phyloP scores from a whole-genome alignment of 2,888 invertebrate species.

The Drosophila melanosoma region DNA sequence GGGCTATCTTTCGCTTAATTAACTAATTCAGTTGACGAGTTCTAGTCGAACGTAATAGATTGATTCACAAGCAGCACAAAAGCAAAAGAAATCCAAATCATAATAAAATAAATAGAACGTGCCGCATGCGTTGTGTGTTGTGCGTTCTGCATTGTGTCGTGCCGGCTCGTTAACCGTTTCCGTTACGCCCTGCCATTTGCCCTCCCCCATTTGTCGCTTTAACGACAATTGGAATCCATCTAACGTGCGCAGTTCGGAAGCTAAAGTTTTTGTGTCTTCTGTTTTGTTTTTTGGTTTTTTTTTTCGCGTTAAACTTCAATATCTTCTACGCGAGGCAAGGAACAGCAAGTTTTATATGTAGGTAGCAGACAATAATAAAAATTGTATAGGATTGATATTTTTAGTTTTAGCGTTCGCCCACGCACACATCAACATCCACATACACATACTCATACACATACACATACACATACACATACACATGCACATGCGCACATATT shows the following conservation, averaged over 20 bases:
- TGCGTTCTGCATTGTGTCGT: constrained; percentile 22
- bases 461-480: not conserved
- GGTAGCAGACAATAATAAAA: constrained; percentile 43
- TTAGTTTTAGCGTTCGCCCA: constrained; percentile 51
- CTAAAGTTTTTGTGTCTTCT: constrained; percentile 20
- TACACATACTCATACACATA: not conserved
- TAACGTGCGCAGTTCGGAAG: constrained; percentile 48
- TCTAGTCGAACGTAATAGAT: constrained; percentile 81
- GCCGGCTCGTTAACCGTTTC: constrained; percentile 57
- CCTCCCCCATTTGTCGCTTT: not conserved
- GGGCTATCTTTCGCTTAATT: constrained; percentile 79
- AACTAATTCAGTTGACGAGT: constrained; percentile 83
- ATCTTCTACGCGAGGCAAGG: constrained; percentile 11
- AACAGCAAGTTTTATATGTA: constrained; percentile 22
- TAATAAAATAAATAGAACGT: constrained; percentile 13
- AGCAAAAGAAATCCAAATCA: constrained; percentile 16
- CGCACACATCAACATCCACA: constrained; percentile 2
- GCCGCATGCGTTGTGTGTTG: constrained; percentile 9
- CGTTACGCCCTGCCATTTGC: constrained; percentile 41
- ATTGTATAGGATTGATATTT: constrained; percentile 51
- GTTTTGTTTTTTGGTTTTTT: not conserved
- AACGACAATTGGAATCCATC: constrained; percentile 20
- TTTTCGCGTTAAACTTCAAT: constrained; percentile 44
- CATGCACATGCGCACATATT: not conserved
- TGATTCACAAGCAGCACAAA: constrained; percentile 45